Base-by-base conservation (phyloP, 1,140 invertebrate species). In the Drosophila triauraria region DNA sequence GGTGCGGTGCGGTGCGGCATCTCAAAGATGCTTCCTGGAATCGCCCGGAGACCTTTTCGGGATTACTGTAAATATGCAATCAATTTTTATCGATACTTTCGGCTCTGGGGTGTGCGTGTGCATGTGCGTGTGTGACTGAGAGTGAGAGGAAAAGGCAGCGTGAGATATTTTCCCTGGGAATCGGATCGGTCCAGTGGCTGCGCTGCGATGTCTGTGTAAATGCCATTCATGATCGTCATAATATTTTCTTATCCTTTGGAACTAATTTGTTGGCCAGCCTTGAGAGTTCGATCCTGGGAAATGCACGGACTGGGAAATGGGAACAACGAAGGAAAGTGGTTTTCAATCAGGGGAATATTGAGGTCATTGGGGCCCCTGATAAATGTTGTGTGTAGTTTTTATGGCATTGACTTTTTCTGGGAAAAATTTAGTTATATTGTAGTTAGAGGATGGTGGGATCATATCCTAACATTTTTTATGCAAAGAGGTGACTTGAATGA, bases 1-100 rank as follows among this genome's bases (percentile, higher is more conserved):
- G 32, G 32, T 35, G 27, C 27, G 13, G 32, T 60, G 27, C 51
- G 40, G 62, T 58, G 62, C 67, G 68, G 68, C 54, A 72, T 43
- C 67, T 70, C 69, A 72, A 72, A 72, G 69, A 72, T 72, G 38
- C 67, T 76, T 76, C 74, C 72, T 65, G 74, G 74, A 76, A 76
- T 72, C 15, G 69, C 53, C 69, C 61, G 61, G 71, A 76, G 72
- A 72, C 69, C 69, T 72, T 72, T 65, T 76, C 62, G 74, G 75
- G 75, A 78, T 78, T 78, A 78, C 74, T 77, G 74, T 77, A 77
- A 77, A 77, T 77, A 77, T 77, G 75, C 75, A 77, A 77, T 77
- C 75, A 77, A 77, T 77, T 77, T 68, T 77, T 77, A 77, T 77
- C 72, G 72, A 77, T 77, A 60, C 75, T 67, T 53, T 58, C 12